phyloP scores from a whole-genome alignment of 2,113 vertebrate genomes.

The Mesocricetus auratus region DNA sequence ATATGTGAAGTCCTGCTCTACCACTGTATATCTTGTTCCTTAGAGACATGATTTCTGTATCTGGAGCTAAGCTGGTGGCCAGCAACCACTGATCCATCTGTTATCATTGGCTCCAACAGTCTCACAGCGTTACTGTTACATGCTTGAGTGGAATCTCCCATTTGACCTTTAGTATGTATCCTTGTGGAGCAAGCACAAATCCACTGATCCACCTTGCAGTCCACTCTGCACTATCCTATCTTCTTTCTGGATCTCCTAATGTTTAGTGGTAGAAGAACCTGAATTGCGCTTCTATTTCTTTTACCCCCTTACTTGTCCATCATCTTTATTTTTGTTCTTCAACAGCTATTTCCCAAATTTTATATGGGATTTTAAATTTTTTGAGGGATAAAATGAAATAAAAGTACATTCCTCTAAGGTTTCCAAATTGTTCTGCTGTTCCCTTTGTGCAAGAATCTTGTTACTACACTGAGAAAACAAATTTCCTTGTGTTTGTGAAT shows the following conservation, averaged over 20 bases:
- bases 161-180: background rate
- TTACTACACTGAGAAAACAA: background rate
- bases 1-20: background rate
- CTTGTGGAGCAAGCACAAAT: too few relatives aligned
- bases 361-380: background rate
- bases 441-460: background rate
- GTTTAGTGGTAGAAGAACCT: background rate
- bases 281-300: background rate
- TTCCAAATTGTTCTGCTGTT: background rate
- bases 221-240: background rate
- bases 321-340: background rate
- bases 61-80: background rate
- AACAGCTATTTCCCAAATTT: background rate
- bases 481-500: background rate
- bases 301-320: background rate
- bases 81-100: background rate
- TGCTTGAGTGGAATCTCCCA: background rate
- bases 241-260: constrained; percentile 6
- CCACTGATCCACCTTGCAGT: too few relatives aligned
- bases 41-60: background rate
- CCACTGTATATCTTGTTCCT: background rate
- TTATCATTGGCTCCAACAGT: background rate
- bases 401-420: background rate
- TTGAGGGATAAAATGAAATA: background rate
- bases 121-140: background rate